These are phyloP conservation scores for Drosophila lutescens DNA, from an alignment of 2,888 invertebrate genomes.

Conservation along the genomic window DNA sequence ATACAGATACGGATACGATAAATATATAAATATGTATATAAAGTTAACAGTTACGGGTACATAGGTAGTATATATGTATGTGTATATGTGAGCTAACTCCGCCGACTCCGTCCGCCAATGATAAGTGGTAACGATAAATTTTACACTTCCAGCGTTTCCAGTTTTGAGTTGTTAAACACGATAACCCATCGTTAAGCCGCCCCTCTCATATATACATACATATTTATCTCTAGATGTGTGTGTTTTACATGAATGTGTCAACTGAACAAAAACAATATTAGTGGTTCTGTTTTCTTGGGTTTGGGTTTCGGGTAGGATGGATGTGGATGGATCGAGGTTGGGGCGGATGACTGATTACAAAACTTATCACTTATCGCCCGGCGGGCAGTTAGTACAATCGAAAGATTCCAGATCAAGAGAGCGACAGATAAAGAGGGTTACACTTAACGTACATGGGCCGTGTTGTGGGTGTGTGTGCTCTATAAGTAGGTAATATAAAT, in stretches of 20 bases:
- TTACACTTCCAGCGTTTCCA: constrained; percentile 38
- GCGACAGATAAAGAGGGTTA: constrained; percentile 47
- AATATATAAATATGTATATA: constrained; percentile 44
- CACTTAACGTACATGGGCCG: constrained; percentile 56
- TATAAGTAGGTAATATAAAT: constrained; percentile 47
- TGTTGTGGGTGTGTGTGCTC: constrained; percentile 34
- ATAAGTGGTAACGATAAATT: constrained; percentile 33
- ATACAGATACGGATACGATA: constrained; percentile 40
- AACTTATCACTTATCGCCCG: constrained; percentile 48
- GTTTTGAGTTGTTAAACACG: constrained; percentile 38
- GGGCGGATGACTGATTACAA: constrained; percentile 49
- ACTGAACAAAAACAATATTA: constrained; percentile 56
- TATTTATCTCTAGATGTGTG: constrained; percentile 36
- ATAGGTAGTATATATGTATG: constrained; percentile 36
- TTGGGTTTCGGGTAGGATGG: constrained; percentile 32
- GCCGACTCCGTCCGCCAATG: constrained; percentile 32
- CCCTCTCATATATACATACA: constrained; percentile 42
- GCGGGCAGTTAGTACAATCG: constrained; percentile 49
- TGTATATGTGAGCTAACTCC: constrained; percentile 39
- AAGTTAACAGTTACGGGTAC: constrained; percentile 60
- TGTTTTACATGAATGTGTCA: constrained; percentile 49
- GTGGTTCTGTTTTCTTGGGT: constrained; percentile 38
- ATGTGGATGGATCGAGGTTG: constrained; percentile 26
- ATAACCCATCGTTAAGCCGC: constrained; percentile 40
- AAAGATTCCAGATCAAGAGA: constrained; percentile 49